Evolutionary conservation across 2,797 vertebrate species (phyloP).

Genomic region (Fringilla coelebs): DNA sequence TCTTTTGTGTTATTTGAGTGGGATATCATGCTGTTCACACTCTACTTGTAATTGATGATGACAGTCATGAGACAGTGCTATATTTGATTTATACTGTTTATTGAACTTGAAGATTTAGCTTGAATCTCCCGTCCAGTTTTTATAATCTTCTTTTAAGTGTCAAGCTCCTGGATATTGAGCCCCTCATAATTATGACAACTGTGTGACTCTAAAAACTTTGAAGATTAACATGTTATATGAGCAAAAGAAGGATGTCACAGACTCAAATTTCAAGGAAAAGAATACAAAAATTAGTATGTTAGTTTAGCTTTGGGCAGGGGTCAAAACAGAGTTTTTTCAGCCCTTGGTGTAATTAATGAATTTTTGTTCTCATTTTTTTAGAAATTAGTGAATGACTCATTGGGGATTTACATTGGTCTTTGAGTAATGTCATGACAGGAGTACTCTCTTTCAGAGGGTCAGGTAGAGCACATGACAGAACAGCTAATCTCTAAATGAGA

Average conservation of each 20-base stretch:
- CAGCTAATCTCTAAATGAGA: neutral
- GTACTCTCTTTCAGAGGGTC: neutral
- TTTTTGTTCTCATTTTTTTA: neutral
- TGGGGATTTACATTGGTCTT: neutral
- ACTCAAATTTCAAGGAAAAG: neutral
- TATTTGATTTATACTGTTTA: neutral
- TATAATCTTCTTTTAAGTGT: neutral
- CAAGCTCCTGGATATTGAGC: neutral
- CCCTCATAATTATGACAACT: neutral
- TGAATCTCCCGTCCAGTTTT: neutral
- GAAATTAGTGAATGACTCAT: neutral
- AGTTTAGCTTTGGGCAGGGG: neutral
- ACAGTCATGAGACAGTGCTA: neutral
- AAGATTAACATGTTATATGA: neutral
- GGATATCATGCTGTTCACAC: neutral
- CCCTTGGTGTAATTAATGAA: neutral
- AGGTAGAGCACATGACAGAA: neutral
- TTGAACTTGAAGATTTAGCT: neutral
- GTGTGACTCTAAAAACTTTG: neutral
- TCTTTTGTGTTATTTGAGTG: neutral
- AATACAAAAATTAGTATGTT: neutral
- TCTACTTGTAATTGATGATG: neutral
- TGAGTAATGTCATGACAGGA: neutral
- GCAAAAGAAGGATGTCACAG: neutral
- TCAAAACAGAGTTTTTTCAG: neutral